phyloP scores from a whole-genome alignment of 2,113 vertebrate species.

The Hyaena hyaena region DNA sequence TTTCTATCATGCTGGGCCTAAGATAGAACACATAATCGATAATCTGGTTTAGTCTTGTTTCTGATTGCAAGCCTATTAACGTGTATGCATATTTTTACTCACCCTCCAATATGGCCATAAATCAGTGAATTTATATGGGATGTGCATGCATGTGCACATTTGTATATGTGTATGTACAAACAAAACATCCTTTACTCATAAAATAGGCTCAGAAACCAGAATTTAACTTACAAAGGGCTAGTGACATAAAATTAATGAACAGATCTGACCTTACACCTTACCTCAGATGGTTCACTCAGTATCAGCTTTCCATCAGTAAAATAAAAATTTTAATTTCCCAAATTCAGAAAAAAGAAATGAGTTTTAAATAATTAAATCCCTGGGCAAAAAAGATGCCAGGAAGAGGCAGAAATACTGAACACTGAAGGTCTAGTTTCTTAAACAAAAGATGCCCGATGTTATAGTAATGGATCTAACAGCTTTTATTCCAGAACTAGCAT shows the following conservation, averaged over 20 bases:
- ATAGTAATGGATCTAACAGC: background rate
- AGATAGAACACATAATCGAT: background rate
- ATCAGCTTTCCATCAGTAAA: slow-evolving; percentile 15
- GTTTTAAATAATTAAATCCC: slow-evolving; percentile 22
- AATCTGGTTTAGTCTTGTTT: background rate
- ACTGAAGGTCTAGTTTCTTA: slow-evolving; percentile 30
- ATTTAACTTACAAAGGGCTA: background rate
- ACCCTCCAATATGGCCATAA: background rate
- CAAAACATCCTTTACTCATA: background rate
- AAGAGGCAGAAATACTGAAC: background rate
- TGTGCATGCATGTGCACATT: background rate
- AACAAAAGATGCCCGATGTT: background rate
- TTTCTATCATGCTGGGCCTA: background rate
- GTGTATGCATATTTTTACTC: background rate
- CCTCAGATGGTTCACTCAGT: background rate
- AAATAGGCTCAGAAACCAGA: background rate
- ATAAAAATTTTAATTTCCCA: background rate
- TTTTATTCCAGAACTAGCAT: slow-evolving; percentile 61
- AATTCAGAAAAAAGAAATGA: background rate
- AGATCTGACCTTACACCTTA: background rate
- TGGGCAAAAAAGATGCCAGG: background rate
- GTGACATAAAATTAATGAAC: background rate
- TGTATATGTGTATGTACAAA: background rate
- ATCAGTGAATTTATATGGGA: background rate
- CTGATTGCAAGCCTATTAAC: background rate